These are phyloP conservation scores for Phaethornis superciliosus DNA, from an alignment of 2,113 vertebrate genomes.

Conservation along the genomic window DNA sequence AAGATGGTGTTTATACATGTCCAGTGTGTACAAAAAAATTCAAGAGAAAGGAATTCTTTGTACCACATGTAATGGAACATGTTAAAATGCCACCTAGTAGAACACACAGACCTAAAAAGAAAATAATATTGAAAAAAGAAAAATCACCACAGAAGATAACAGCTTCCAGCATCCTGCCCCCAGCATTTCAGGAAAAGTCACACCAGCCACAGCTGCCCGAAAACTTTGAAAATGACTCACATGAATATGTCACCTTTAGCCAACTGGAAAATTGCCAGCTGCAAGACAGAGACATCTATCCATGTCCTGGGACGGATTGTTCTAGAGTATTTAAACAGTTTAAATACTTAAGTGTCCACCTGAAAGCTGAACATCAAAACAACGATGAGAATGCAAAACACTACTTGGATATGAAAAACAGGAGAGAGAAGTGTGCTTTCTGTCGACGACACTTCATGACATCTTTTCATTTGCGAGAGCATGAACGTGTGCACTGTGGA, in stretches of 20 bases:
- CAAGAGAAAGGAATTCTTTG: constrained; percentile 86
- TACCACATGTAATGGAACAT: constrained; percentile 90
- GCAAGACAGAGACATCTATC: constrained; percentile 92
- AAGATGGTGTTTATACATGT: constrained; percentile 86
- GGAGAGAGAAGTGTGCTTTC: constrained; percentile 91
- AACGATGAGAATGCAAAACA: constrained; percentile 91
- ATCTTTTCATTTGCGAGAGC: constrained; percentile 88
- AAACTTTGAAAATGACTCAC: constrained; percentile 79
- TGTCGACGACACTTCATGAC: constrained; percentile 94
- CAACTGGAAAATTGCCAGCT: constrained; percentile 86
- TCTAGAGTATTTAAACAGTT: constrained; percentile 91
- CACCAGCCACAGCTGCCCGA: constrained; percentile 65
- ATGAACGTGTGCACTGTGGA: constrained; percentile 86
- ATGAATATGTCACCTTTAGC: constrained; percentile 89
- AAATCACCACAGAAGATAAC: constrained; percentile 60
- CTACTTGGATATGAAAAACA: constrained; percentile 92
- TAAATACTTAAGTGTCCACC: constrained; percentile 93
- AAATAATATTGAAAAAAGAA: constrained; percentile 75
- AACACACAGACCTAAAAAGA: constrained; percentile 74
- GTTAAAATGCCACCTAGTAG: constrained; percentile 82
- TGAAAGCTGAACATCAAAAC: constrained; percentile 91
- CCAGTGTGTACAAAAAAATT: constrained; percentile 91
- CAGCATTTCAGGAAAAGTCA: constrained; percentile 56
- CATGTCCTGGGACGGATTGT: constrained; percentile 91
- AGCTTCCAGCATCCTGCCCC: constrained; percentile 61